These are phyloP conservation scores for Austrolebias charrua DNA, from an alignment of 2,797 vertebrate genomes.

Conservation along the genomic window DNA sequence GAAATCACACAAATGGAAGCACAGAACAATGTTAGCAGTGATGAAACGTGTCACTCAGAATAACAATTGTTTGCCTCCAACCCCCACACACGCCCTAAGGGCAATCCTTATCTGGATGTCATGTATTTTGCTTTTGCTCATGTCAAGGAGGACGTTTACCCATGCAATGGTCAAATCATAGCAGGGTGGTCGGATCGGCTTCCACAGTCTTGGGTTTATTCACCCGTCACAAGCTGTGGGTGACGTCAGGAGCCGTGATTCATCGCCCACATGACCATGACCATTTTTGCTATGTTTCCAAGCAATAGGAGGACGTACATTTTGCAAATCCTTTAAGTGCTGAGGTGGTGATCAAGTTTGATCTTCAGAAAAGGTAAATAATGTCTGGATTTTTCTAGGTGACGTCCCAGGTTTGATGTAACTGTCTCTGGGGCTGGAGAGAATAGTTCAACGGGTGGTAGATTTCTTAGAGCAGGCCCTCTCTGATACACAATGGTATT, in stretches of 20 bases:
- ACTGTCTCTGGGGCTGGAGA: neutral
- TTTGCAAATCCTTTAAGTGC: slow-evolving; percentile 68
- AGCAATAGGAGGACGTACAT: slow-evolving; percentile 53
- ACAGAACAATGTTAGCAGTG: neutral
- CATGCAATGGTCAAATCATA: slow-evolving; percentile 66
- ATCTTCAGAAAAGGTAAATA: slow-evolving; percentile 71
- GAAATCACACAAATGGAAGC: neutral
- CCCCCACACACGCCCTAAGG: slow-evolving; percentile 50
- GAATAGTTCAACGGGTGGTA: neutral
- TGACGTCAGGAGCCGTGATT: slow-evolving; percentile 79
- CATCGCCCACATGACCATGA: slow-evolving; percentile 85
- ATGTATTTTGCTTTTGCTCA: slow-evolving; percentile 34
- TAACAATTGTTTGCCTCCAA: slow-evolving; percentile 36
- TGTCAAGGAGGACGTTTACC: slow-evolving; percentile 16
- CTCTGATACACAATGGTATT: slow-evolving; percentile 7
- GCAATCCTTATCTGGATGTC: slow-evolving; percentile 63
- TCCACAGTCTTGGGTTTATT: slow-evolving; percentile 64
- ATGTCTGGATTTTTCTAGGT: slow-evolving; percentile 22
- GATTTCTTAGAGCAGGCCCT: neutral
- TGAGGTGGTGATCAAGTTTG: slow-evolving; percentile 77
- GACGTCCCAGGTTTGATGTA: neutral
- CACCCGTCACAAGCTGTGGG: slow-evolving; percentile 63
- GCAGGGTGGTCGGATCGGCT: slow-evolving; percentile 58
- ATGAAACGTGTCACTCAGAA: slow-evolving; percentile 42
- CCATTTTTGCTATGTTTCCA: slow-evolving; percentile 64